These are phyloP conservation scores for Belgica antarctica DNA, from an alignment of 2,888 invertebrate species.

Conservation along the genomic window DNA sequence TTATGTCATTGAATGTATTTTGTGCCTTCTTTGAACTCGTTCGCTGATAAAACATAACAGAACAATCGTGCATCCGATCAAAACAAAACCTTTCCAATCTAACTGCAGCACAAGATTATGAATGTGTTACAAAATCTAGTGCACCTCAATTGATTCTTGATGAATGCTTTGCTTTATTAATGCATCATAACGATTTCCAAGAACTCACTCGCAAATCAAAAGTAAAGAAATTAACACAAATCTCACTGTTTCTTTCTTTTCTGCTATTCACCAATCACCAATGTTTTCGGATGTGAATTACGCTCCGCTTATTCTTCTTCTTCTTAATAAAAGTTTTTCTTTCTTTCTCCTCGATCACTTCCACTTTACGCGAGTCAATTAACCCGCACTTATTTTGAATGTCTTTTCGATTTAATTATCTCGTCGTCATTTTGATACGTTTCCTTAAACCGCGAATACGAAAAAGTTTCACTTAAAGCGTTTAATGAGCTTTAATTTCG, in stretches of 20 bases:
- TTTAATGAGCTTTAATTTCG: background rate
- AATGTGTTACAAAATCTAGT: background rate
- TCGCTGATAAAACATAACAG: no score
- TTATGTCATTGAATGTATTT: no score
- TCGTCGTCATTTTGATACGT: background rate
- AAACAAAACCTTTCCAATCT: background rate
- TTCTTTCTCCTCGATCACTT: conserved; percentile 2
- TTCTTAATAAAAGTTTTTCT: background rate
- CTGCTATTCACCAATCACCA: no score
- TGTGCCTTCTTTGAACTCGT: background rate
- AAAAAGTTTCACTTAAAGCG: conserved; percentile 9
- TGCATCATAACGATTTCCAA: background rate
- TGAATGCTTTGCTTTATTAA: background rate
- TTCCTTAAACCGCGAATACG: no score
- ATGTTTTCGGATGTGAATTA: conserved; percentile 25
- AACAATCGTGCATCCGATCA: background rate
- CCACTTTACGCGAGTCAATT: background rate
- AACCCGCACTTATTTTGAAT: no score
- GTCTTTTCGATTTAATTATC: conserved; percentile 20
- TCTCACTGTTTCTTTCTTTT: background rate
- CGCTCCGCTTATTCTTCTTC: conserved; percentile 7
- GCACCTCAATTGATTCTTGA: background rate
- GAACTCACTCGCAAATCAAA: background rate
- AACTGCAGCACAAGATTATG: background rate
- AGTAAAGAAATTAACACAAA: background rate